Conservation (phyloP, 1,140 invertebrate species). For the Scaptomyza graminum region DNA sequence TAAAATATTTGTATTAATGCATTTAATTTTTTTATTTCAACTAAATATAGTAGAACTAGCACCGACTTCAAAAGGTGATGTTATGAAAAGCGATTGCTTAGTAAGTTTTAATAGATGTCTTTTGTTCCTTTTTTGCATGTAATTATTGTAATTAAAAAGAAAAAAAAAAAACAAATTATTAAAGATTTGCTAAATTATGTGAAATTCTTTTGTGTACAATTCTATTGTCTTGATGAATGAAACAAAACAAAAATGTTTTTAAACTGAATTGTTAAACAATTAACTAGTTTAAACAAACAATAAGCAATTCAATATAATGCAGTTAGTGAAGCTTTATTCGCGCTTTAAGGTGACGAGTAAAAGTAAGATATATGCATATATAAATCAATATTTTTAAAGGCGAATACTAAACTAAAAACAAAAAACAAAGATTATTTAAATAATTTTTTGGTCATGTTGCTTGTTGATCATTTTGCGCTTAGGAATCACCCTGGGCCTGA, state of each 20-base stretch:
- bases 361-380: not conserved
- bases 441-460: not conserved
- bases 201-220: slow-evolving; percentile 12
- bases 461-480: not conserved
- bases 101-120: not conserved
- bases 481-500: slow-evolving; percentile 18
- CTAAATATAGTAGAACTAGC: too few relatives aligned
- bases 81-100: too few relatives aligned
- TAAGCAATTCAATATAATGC: slow-evolving; percentile 1
- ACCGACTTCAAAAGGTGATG: too few relatives aligned
- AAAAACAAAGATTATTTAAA: not conserved
- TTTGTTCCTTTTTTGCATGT: slow-evolving; percentile 1
- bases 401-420: not conserved
- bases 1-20: too few relatives aligned
- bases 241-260: not conserved
- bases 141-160: not conserved
- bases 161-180: not conserved
- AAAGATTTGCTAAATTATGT: slow-evolving; percentile 18
- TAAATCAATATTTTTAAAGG: not conserved
- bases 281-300: not conserved
- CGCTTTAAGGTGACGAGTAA: not conserved
- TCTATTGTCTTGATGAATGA: not conserved
- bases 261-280: slow-evolving; percentile 4
- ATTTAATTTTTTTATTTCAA: too few relatives aligned
- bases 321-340: slow-evolving; percentile 5